Base-by-base conservation (phyloP, 1,140 invertebrate species). In the Drosophila varians region DNA sequence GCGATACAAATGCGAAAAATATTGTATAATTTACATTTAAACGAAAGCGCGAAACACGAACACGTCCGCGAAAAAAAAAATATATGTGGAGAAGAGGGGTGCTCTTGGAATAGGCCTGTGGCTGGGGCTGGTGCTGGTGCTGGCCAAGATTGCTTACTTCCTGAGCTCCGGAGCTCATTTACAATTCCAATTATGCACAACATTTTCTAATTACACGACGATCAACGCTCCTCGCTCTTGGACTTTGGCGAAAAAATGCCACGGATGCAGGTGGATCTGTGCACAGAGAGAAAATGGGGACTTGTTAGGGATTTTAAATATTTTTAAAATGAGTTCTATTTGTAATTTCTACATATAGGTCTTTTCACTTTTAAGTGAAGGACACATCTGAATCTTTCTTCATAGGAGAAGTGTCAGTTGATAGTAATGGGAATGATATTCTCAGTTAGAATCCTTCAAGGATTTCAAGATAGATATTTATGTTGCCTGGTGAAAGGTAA, bases 111-210 rank as follows among this genome's bases (percentile, higher is more conserved):
- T n/a, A n/a, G n/a, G n/a, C n/a, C n/a, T 42, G 34, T 46, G n/a
- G 43, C 25, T 18, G 28, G 16, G 43, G 43, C 25, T 14, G 28
- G 14, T 28, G 45, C 68, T 18, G 34, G 52, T 38, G 56, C 56
- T 70, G 77, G 69, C 73, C 69, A 72, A 72, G 65, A 74, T 74
- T 65, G 75, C 64, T 46, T 31, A 74, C 72, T 74, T 80, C 70
- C 70, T 74, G 58, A 74, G 58, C 55, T n/a, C n/a, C 55, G 31
- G 8, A 40, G 73, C 79, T 89, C 86, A 89, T 89, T 89, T 89
- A 86, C 86, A 89, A 89, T 89, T 89, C 76, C 79, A 89, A 89
- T 89, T 89, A 89, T 89, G 86, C 79, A 80, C 79, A 89, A 77
- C 86, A 89, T 89, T 89, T 89, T 89, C 86, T 89, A 89, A 89